These are phyloP conservation scores for Ceriagrion tenellum DNA, from an alignment of 2,888 invertebrate species.

Conservation along the genomic window DNA sequence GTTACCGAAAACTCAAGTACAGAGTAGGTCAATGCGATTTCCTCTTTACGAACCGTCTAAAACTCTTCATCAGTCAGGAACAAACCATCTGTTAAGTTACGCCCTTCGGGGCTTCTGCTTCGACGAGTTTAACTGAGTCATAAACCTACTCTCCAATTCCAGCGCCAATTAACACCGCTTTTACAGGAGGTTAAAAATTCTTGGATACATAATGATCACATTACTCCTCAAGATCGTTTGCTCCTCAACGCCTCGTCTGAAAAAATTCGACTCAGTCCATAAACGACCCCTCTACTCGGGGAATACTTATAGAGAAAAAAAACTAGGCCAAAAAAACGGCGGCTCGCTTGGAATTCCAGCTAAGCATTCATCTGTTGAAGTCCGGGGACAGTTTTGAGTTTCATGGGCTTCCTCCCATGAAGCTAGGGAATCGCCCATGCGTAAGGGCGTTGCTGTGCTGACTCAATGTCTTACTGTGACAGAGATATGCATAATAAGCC, in stretches of 20 bases:
- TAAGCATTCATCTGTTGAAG: neutral
- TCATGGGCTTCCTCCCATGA: slow-evolving; percentile 33
- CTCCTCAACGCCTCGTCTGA: neutral
- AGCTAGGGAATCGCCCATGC: slow-evolving; percentile 8
- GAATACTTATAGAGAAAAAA: neutral
- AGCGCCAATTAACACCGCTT: neutral
- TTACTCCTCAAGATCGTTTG: neutral
- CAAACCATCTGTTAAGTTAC: neutral
- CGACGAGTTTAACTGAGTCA: neutral
- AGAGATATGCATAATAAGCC: neutral
- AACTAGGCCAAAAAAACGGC: neutral
- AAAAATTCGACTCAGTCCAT: neutral
- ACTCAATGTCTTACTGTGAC: neutral
- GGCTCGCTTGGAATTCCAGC: neutral
- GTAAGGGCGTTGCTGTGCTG: neutral
- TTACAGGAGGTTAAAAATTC: neutral
- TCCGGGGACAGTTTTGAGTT: slow-evolving; percentile 29
- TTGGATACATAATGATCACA: neutral
- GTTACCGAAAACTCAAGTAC: too few relatives aligned
- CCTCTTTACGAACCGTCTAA: too few relatives aligned
- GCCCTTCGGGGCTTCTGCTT: neutral
- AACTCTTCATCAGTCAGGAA: neutral
- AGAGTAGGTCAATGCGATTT: too few relatives aligned
- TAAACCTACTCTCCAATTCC: neutral
- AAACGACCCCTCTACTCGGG: neutral